Evolutionary conservation across 2,113 vertebrate genomes (phyloP), one percentile per base, ranked within the genome.

Genomic region (Rhombomys opimus): DNA sequence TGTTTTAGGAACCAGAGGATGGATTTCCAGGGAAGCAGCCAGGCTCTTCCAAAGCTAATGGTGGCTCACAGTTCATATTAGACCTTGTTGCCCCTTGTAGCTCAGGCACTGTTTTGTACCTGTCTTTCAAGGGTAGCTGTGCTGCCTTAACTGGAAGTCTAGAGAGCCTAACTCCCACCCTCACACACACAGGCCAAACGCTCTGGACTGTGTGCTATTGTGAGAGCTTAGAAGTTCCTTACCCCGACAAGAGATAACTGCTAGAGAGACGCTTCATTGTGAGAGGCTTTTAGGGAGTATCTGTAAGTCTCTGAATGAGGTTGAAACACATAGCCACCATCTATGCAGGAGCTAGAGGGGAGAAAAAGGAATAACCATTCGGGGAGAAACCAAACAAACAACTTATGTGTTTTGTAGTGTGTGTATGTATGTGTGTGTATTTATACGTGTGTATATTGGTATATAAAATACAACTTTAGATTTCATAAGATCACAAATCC

Each of bases 171-270:
- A 65, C 90, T 87, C 85, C 67, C 32, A 23, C 54, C 61, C 80
- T 75, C 61, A 87, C 30, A 89, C 67, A 91, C 76, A 95, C 63
- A 54, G 73, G 90, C 95, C 90, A 95, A 91, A 95, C 18, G 89
- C 93, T 95, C 94, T 84, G 93, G 86, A 90, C 52, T 50, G 90
- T 82, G 88, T 82, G 90, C 67, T 61, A 54, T 9, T 73, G 13
- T 35, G 54, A 96, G 67, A 54, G 35, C 65, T 82, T 93, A 88
- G 88, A 95, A 97, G 96, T 68, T 78, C 81, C 90, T 86, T 77
- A 41, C 15, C 32, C 73, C 50, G 12, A 0, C 35, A 72, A 54
- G 95, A 95, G 84, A 84, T 67, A 87, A 87, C 76, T 85, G 61
- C 76, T 70, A 78, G 85, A 81, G 70, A 78, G 13, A 14, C 17